Evolutionary conservation across 2,888 invertebrate species (phyloP).

Genomic region (Melinopterus prodromus): DNA sequence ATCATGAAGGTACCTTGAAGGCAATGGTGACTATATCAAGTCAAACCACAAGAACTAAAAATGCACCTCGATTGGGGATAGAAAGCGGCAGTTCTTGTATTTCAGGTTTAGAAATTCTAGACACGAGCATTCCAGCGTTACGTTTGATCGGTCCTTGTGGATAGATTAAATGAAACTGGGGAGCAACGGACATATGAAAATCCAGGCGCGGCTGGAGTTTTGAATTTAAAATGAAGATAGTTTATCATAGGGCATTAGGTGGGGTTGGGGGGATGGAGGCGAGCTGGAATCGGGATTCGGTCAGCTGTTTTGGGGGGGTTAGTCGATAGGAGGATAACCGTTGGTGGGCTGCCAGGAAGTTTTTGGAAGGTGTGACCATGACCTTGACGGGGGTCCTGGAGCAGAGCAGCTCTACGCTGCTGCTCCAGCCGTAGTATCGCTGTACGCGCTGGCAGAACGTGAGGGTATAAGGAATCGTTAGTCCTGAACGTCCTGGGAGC

Average conservation of each 20-base stretch:
- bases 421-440: conserved; percentile 1
- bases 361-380: conserved; percentile 33
- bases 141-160: too few species aligned
- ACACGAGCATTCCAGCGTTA: too few species aligned
- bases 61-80: too few species aligned
- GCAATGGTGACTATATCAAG: too few species aligned
- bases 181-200: not conserved
- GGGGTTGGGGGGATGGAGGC: not conserved
- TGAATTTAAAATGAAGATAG: conserved; percentile 24
- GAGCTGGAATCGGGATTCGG: conserved; percentile 24
- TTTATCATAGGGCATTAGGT: conserved; percentile 9
- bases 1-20: too few species aligned
- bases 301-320: conserved; percentile 22
- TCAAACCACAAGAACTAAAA: too few species aligned
- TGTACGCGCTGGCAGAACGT: conserved; percentile 16
- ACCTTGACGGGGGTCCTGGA: conserved; percentile 24
- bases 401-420: not conserved
- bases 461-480: conserved; percentile 32
- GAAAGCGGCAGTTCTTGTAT: too few species aligned
- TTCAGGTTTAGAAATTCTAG: too few species aligned
- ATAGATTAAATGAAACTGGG: too few species aligned
- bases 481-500: conserved; percentile 13
- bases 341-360: conserved; percentile 32
- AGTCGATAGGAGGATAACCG: conserved; percentile 32
- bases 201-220: conserved; percentile 16